These are phyloP conservation scores for Hyposoter didymator DNA, from an alignment of 2,888 invertebrate species.

Conservation along the genomic window DNA sequence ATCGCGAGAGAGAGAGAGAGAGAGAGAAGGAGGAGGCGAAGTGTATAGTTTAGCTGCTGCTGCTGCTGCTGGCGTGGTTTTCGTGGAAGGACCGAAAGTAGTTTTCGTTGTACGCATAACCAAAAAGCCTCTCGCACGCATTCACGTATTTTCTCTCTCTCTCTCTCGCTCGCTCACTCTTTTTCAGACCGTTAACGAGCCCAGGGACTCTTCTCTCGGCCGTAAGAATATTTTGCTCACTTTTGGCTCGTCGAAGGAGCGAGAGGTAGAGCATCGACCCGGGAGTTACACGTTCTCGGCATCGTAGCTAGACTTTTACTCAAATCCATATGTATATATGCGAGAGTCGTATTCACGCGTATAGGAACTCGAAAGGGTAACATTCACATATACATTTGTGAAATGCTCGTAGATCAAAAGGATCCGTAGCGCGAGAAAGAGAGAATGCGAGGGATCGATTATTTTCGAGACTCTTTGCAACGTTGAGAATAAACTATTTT, in stretches of 20 bases:
- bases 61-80: constrained; percentile 51
- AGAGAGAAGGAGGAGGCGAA: constrained; percentile 14
- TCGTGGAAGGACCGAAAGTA: constrained; percentile 68
- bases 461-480: too few species aligned
- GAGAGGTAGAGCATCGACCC: constrained; percentile 64
- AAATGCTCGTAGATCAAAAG: too few species aligned
- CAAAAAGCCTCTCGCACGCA: constrained; percentile 56
- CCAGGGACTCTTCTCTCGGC: constrained; percentile 58
- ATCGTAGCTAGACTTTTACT: constrained; percentile 34
- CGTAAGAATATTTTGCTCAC: constrained; percentile 57
- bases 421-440: too few species aligned
- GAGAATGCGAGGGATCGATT: too few species aligned
- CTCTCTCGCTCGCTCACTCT: constrained; percentile 17
- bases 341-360: too few species aligned
- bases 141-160: constrained; percentile 32
- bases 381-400: too few species aligned
- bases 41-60: constrained; percentile 55
- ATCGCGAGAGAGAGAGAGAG: constrained; percentile 24
- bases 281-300: constrained; percentile 36
- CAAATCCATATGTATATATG: constrained; percentile 1
- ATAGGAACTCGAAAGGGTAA: too few species aligned
- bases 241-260: constrained; percentile 61
- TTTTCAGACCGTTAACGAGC: constrained; percentile 61
- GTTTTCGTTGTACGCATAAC: constrained; percentile 68
- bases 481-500: too few species aligned